A percentile compares a stretch with the other conserved stretches of the same genome.
Conservation (phyloP, 2,888 invertebrate species). For the Synergus japonicus region DNA sequence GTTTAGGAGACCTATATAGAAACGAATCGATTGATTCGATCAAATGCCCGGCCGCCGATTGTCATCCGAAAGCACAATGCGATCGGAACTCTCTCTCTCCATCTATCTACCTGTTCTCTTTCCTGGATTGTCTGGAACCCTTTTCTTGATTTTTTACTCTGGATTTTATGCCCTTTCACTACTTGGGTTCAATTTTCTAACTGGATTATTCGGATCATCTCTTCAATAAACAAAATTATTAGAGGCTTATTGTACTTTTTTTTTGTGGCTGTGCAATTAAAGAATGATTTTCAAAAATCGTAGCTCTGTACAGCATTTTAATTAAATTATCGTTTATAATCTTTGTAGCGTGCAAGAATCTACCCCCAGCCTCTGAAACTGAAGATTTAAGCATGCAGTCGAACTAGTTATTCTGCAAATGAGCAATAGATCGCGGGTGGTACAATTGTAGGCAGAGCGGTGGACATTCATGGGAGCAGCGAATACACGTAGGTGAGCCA, state of each 20-base stretch:
- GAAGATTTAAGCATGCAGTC: background rate
- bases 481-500: slow-evolving; percentile 37
- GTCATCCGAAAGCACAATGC: slow-evolving; percentile 73
- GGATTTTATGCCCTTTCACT: background rate
- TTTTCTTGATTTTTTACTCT: slow-evolving; percentile 40
- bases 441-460: slow-evolving; percentile 16
- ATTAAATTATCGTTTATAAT: background rate
- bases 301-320: background rate
- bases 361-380: background rate
- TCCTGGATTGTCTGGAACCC: slow-evolving; percentile 6
- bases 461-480: slow-evolving; percentile 32
- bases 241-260: too few species aligned
- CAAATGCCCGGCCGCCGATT: slow-evolving; percentile 72
- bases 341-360: background rate
- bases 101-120: slow-evolving; percentile 52
- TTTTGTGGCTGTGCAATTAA: background rate
- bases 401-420: slow-evolving; percentile 1
- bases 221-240: too few species aligned
- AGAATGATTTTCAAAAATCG: background rate
- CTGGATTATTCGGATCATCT: background rate
- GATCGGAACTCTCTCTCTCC: slow-evolving; percentile 52
- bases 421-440: slow-evolving; percentile 35
- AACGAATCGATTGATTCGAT: slow-evolving; percentile 73
- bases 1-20: slow-evolving; percentile 68
- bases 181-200: background rate